phyloP scores from a whole-genome alignment of 1,140 invertebrate genomes.

The Ladona fulva region DNA sequence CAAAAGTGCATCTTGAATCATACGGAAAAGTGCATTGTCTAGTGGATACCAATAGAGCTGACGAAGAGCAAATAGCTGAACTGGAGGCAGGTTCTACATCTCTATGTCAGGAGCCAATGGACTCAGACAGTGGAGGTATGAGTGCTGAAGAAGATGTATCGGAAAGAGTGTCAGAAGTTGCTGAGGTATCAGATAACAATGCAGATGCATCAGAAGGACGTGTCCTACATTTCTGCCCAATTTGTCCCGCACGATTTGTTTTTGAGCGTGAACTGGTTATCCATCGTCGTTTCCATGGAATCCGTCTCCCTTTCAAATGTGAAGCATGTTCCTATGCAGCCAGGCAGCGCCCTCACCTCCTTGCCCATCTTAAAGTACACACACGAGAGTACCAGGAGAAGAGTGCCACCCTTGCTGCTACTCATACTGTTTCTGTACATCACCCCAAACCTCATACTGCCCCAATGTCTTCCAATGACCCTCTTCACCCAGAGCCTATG shows the following conservation, averaged over 20 bases:
- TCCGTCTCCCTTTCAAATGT: constrained; percentile 54
- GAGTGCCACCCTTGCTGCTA: constrained; percentile 57
- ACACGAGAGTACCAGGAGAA: constrained; percentile 70
- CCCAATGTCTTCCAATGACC: constrained; percentile 32
- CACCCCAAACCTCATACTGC: constrained; percentile 53
- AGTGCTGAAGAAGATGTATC: not conserved
- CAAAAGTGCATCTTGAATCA: constrained; percentile 63
- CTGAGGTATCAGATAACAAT: not conserved
- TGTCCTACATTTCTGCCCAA: constrained; percentile 43
- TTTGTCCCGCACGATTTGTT: constrained; percentile 66
- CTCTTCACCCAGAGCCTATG: constrained; percentile 30
- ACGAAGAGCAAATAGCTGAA: constrained; percentile 58
- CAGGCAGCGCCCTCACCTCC: constrained; percentile 54
- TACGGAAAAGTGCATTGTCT: constrained; percentile 59
- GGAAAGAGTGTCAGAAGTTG: not conserved
- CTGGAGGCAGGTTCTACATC: constrained; percentile 30
- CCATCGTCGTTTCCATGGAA: constrained; percentile 58
- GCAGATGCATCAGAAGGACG: constrained; percentile 25
- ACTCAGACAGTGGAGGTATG: constrained; percentile 10
- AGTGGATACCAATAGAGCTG: constrained; percentile 50
- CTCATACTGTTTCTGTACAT: constrained; percentile 50
- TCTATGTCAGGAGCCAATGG: not conserved
- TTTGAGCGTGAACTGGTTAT: constrained; percentile 54
- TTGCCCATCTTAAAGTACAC: constrained; percentile 69
- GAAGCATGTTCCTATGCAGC: constrained; percentile 70